Evolutionary conservation across 2,888 invertebrate species (phyloP).

Genomic region (Iselma pallidipennis): DNA sequence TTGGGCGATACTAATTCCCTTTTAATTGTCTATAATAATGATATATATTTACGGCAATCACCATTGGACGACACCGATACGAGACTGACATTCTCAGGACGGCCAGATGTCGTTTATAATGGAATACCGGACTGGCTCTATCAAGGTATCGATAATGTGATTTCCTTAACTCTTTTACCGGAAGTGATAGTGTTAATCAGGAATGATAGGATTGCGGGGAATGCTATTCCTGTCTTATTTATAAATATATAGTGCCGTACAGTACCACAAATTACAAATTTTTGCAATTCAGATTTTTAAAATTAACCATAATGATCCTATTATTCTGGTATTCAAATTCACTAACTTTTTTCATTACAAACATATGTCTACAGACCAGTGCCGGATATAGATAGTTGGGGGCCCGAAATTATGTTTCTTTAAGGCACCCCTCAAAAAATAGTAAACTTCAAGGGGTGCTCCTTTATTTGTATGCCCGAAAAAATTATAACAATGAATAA

Average conservation of each 20-base stretch:
- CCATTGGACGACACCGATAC: conserved; percentile 71
- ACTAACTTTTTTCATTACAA: background rate
- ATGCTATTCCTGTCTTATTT: too few relatives aligned
- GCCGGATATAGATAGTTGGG: too few relatives aligned
- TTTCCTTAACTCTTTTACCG: background rate
- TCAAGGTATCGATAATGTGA: conserved; percentile 70
- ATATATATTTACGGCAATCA: conserved; percentile 80
- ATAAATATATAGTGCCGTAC: too few relatives aligned
- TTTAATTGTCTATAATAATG: conserved; percentile 83
- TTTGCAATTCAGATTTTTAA: background rate
- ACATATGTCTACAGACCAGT: background rate
- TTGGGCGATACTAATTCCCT: conserved; percentile 77
- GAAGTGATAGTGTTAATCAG: too few relatives aligned
- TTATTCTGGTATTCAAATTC: background rate
- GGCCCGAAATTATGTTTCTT: too few relatives aligned
- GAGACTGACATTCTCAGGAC: conserved; percentile 75
- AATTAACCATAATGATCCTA: background rate
- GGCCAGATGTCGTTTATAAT: conserved; percentile 83
- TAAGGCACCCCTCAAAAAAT: too few relatives aligned
- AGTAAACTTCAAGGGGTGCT: too few relatives aligned
- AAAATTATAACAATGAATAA: too few relatives aligned
- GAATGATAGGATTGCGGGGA: too few relatives aligned
- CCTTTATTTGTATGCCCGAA: too few relatives aligned
- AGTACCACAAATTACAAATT: too few relatives aligned
- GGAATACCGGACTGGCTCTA: conserved; percentile 97